phyloP scores from a whole-genome alignment of 1,140 invertebrate genomes.

The Drosophila ficusphila region DNA sequence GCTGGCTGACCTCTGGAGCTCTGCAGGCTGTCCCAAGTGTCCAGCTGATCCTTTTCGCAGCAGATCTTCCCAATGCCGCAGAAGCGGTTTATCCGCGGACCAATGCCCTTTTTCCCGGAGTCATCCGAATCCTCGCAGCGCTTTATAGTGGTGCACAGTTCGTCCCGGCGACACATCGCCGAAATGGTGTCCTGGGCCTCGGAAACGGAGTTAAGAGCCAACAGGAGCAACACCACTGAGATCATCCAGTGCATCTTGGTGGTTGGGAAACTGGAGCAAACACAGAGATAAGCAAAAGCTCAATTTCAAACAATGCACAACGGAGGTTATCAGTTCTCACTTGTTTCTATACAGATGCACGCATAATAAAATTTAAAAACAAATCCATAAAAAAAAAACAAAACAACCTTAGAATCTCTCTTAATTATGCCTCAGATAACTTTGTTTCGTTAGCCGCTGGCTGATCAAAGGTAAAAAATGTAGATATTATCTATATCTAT shows the following conservation, averaged over 20 bases:
- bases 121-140: constrained; percentile 55
- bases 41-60: constrained; percentile 55
- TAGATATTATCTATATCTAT: too few relatives aligned
- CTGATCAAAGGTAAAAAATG: too few relatives aligned
- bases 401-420: neutral
- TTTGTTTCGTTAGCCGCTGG: too few relatives aligned
- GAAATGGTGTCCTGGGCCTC: constrained; percentile 14
- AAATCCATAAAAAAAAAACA: neutral
- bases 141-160: constrained; percentile 48
- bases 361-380: neutral
- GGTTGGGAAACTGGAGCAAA: neutral
- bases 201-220: neutral
- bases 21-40: constrained; percentile 43
- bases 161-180: constrained; percentile 19
- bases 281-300: constrained; percentile 8
- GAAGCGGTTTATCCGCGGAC: constrained; percentile 29
- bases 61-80: constrained; percentile 44
- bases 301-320: constrained; percentile 16
- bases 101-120: constrained; percentile 38
- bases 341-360: neutral
- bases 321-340: constrained; percentile 18
- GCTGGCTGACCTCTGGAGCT: too few relatives aligned
- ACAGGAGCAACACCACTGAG: neutral
- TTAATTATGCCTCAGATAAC: too few relatives aligned
- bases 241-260: neutral